Evolutionary conservation across 2,888 invertebrate genomes (phyloP).

Genomic region (Gerris lacustris): DNA sequence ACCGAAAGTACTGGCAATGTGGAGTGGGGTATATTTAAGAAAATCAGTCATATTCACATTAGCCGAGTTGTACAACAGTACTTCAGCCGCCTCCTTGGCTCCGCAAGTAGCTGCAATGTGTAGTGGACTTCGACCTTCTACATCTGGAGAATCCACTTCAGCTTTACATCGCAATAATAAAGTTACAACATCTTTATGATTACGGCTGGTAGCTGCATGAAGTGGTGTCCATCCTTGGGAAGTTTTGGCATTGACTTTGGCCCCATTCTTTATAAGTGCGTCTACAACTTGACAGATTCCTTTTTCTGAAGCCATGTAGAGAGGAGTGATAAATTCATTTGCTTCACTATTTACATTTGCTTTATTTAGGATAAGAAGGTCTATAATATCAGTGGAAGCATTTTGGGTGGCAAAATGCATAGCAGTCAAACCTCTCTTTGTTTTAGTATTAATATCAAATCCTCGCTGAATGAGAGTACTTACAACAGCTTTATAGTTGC

Average conservation of each 20-base stretch:
- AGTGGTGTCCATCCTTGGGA: constrained; percentile 18
- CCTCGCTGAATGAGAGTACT: too few relatives aligned
- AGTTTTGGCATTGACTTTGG: neutral
- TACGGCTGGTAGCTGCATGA: constrained; percentile 20
- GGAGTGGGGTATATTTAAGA: too few relatives aligned
- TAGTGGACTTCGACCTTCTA: neutral
- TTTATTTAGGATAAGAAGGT: too few relatives aligned
- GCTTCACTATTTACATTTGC: too few relatives aligned
- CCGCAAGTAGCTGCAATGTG: constrained; percentile 13
- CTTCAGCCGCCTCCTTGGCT: constrained; percentile 19
- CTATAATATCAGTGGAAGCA: too few relatives aligned
- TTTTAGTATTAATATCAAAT: too few relatives aligned
- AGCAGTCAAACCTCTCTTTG: constrained; percentile 5
- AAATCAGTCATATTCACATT: neutral
- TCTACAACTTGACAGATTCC: constrained; percentile 14
- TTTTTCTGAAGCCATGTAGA: constrained; percentile 6
- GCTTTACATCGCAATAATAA: neutral
- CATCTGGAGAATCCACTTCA: neutral
- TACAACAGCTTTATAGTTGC: too few relatives aligned
- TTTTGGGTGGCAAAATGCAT: constrained; percentile 5
- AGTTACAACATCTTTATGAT: neutral
- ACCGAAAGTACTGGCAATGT: too few relatives aligned
- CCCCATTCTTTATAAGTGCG: neutral
- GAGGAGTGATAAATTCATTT: too few relatives aligned
- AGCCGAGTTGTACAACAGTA: constrained; percentile 21